Base-by-base conservation (phyloP, 2,113 vertebrate genomes). In the Hemibagrus wyckioides region DNA sequence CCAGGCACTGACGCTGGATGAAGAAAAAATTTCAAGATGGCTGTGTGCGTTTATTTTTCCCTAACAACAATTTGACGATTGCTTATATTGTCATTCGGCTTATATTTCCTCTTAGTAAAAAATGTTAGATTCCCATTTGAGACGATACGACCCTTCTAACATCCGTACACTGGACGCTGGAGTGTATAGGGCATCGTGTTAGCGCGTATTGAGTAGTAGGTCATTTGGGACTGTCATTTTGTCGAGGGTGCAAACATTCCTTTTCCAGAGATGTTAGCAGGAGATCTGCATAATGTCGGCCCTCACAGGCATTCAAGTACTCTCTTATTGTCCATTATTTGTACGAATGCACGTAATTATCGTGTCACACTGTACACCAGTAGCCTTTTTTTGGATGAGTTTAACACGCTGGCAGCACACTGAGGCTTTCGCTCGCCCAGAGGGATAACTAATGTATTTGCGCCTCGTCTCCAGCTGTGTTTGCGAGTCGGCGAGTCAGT, bases 381-480 rank as follows among this genome's bases (percentile, higher is more conserved):
- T 71, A 73, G 10, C 33, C 33, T 61, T 48, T 48, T 48, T 75
- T 28, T 48, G 25, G 41, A 50, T 11, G 6, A 19, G 4, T 36
- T 28, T 48, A n/a, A n/a, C 41, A 48, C 1, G n/a, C 23, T 13
- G 41, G 11, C 11, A 48, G 39, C 25, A 21, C 41, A 76, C 14
- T 28, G 10, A 1, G n/a, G 69, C 69, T 73, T 73, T 39, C 69
- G 41, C 36, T 73, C 21, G 30, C 8, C 23, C 41, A 44, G 75
- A n/a, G 14, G 28, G 28, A 25, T 15, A 17, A 44, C 15, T 30
- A 54, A 33, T 10, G n/a, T 19, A 30, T 52, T 77, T 52, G 7
- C 30, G 48, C 30, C n/a, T 52, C 3, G 50, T 73, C 48, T 13
- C 59, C 79, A 80, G 23, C 63, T 73, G 63, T 84, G 82, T 86